Evolutionary conservation across 2,888 invertebrate species (phyloP).

Genomic region (Stenchaetothrips biformis): DNA sequence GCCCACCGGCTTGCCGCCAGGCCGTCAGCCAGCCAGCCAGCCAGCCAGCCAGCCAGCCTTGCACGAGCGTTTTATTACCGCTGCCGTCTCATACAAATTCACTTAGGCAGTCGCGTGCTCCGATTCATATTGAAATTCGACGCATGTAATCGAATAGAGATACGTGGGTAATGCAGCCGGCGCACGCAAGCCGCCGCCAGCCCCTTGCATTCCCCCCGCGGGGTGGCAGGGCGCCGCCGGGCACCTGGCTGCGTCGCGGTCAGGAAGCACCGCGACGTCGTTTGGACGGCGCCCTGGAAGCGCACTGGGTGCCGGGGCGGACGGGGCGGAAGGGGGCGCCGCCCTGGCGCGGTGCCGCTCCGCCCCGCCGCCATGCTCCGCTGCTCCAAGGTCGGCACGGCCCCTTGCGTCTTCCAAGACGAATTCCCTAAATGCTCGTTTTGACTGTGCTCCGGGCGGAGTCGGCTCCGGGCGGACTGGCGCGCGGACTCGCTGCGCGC

Average conservation of each 20-base stretch:
- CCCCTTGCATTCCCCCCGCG: too few species aligned
- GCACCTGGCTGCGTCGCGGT: neutral
- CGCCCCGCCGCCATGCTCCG: too few species aligned
- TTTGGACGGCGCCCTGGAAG: neutral
- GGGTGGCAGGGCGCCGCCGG: neutral
- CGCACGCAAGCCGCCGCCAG: neutral
- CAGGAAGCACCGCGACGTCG: conserved; percentile 12
- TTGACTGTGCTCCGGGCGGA: conserved; percentile 3
- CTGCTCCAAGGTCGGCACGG: neutral
- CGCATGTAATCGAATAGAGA: conserved; percentile 21
- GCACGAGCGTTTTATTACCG: too few species aligned
- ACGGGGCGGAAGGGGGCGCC: neutral
- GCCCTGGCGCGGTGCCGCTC: neutral
- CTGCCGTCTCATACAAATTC: neutral
- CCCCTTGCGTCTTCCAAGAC: neutral
- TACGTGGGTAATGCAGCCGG: neutral
- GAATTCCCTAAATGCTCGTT: conserved; percentile 21
- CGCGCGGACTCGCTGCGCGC: neutral
- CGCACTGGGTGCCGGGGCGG: neutral
- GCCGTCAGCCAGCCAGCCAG: too few species aligned
- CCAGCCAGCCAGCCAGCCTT: too few species aligned
- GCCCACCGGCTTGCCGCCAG: neutral
- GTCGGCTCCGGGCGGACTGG: neutral
- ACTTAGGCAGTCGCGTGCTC: conserved; percentile 14
- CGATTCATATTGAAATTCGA: conserved; percentile 21